phyloP scores from a whole-genome alignment of 2,113 vertebrate genomes.

The Notothenia coriiceps region DNA sequence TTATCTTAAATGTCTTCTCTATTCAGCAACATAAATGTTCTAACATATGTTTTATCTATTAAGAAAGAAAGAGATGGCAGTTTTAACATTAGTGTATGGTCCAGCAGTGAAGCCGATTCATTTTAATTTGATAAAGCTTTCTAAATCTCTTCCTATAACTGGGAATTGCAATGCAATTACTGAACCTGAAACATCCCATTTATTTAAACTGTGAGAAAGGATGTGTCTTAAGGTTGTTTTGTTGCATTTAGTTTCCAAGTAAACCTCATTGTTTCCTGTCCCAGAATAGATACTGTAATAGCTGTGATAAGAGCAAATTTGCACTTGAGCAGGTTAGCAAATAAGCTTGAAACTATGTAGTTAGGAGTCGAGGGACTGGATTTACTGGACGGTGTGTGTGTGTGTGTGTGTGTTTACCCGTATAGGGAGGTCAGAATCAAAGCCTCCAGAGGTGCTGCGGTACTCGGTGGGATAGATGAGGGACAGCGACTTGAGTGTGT shows the following conservation, averaged over 20 bases:
- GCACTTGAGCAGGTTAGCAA: neutral
- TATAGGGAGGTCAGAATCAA: conserved; percentile 79
- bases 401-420: conserved; percentile 51
- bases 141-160: conserved; percentile 3
- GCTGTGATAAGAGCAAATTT: conserved; percentile 21
- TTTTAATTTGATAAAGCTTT: conserved; percentile 17
- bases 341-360: neutral
- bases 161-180: conserved; percentile 27
- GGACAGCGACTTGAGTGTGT: conserved; percentile 94
- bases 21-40: neutral
- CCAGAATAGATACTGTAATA: conserved; percentile 14
- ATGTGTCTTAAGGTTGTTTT: conserved; percentile 25
- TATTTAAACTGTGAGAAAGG: conserved; percentile 31
- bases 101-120: neutral
- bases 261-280: conserved; percentile 31
- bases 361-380: conserved; percentile 2
- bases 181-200: conserved; percentile 37
- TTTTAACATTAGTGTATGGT: neutral
- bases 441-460: conserved; percentile 95
- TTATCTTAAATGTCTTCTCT: neutral
- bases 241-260: conserved; percentile 28
- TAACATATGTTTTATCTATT: neutral
- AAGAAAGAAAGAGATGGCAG: neutral
- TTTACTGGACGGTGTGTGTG: neutral
- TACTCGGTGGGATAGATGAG: conserved; percentile 98